Percentiles rank a stretch among this genome's conserved stretches.
Evolutionary conservation across 2,113 vertebrate genomes (phyloP).

Genomic region (Entelurus aequoreus): DNA sequence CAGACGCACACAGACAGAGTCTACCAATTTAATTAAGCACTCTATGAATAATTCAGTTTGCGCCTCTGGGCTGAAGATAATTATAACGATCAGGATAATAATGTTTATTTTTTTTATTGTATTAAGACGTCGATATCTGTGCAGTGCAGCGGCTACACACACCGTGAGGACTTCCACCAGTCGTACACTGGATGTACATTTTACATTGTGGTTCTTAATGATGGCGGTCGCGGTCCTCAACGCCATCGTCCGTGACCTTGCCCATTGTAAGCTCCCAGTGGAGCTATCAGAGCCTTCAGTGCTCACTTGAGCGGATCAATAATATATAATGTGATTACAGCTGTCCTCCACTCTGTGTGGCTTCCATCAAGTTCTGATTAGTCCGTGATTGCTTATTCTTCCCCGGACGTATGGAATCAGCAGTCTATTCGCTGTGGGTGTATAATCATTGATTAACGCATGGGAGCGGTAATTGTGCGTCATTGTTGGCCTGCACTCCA

Average conservation of each 20-base stretch:
- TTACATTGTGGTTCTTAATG: neutral
- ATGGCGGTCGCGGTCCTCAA: neutral
- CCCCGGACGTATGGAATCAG: conserved; percentile 62
- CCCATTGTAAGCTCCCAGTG: conserved; percentile 7
- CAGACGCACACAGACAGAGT: conserved; percentile 34
- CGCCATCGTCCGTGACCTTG: conserved; percentile 24
- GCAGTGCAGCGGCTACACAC: conserved; percentile 31
- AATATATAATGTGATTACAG: conserved; percentile 61
- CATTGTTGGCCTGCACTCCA: conserved; percentile 47
- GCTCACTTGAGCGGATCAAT: conserved; percentile 53
- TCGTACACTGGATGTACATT: too few relatives aligned
- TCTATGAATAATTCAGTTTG: conserved; percentile 74
- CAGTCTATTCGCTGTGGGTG: conserved; percentile 58
- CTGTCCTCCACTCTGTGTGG: conserved; percentile 47
- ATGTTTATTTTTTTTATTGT: conserved; percentile 80
- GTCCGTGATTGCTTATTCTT: conserved; percentile 67
- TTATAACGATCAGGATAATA: conserved; percentile 77
- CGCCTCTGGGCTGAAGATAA: conserved; percentile 76
- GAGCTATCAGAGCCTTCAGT: conserved; percentile 41
- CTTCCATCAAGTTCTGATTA: conserved; percentile 64
- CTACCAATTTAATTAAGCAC: conserved; percentile 76
- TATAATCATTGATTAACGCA: conserved; percentile 69
- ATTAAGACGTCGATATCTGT: conserved; percentile 75
- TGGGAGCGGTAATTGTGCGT: conserved; percentile 54
- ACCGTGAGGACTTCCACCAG: neutral